Base-by-base conservation (phyloP, 2,888 invertebrate species). In the Mystacides longicornis region DNA sequence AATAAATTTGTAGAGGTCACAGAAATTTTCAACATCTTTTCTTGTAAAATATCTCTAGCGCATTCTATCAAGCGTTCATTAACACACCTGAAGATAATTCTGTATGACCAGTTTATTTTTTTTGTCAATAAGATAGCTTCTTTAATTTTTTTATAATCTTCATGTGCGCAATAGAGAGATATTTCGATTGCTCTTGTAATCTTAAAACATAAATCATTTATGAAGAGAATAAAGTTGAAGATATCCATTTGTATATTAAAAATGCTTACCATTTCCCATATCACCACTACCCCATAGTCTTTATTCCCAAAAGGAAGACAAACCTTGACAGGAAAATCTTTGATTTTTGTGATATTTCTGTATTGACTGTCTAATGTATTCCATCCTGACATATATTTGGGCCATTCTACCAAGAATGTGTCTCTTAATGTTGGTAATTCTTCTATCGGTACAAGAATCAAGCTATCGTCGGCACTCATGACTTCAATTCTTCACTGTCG, bases 51-150 rank as follows among this genome's bases (percentile, higher is more conserved):
- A 11, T 52, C 37, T 21, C n/a, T 3, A n/a, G 46, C 49, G n/a
- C 42, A 37, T 11, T 31, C 21, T 16, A 51, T 22, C 9, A 33
- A 27, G 19, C 56, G 37, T 2, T 42, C 16, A 43, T 52, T 52
- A 4, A 55, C n/a, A 27, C 43, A 31, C 23, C 31, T 21, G 20
- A 49, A 55, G 3, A 58, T 3, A 18, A 49, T 19, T 9, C 33
- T 48, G 14, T 52, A 49, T 4, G 14, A 14, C 52, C 52, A 56
- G 16, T 52, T 27, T 21, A 59, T 48, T 19, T 27, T 18, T 23
- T 56, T 54, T 1, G 56, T 54, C 14, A 49, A 33, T 14, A 33
- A 5, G n/a, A 59, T 16, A 3, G 59, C 59, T 9, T 54, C 49
- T 18, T 16, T 20, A n/a, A 59, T 18, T 20, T 45, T 51, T 11